Percentiles rank a stretch among this genome's conserved stretches.
Conservation (phyloP, 2,113 vertebrate genomes). For the Neogobius melanostomus region DNA sequence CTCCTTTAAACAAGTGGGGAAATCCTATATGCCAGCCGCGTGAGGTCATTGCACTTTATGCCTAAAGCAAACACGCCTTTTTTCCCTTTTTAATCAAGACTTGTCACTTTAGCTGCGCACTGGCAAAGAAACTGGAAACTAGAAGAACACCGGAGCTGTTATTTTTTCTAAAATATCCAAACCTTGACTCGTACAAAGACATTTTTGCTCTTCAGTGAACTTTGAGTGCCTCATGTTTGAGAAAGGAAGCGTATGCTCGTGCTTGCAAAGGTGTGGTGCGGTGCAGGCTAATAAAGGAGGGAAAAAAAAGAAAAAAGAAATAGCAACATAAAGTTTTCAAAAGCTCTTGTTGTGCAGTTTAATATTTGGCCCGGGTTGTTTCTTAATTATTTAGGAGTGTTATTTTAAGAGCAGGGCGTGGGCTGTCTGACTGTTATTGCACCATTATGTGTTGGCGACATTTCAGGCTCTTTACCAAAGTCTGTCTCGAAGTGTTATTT, state of each 20-base stretch:
- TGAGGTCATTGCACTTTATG: constrained; percentile 14
- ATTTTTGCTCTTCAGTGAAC: background rate
- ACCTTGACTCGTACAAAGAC: background rate
- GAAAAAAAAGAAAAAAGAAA: background rate
- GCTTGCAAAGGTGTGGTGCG: background rate
- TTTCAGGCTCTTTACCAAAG: background rate
- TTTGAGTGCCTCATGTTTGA: background rate
- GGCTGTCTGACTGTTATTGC: constrained; percentile 12
- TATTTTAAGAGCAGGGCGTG: constrained; percentile 8
- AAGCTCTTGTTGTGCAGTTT: background rate
- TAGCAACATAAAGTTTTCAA: background rate
- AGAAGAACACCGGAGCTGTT: background rate
- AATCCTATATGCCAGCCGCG: constrained; percentile 4
- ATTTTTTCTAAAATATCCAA: background rate
- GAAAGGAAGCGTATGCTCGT: background rate
- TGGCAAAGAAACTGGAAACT: constrained; percentile 1
- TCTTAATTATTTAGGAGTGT: constrained; percentile 5
- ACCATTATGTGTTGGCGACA: constrained; percentile 3
- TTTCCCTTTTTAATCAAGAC: constrained; percentile 12
- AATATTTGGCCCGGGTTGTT: constrained; percentile 8
- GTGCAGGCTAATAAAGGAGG: background rate
- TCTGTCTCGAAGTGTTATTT: background rate
- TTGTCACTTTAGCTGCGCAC: background rate
- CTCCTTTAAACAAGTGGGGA: constrained; percentile 17
- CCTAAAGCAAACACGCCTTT: constrained; percentile 10